A percentile compares a stretch with the other conserved stretches of the same genome.
These are phyloP conservation scores for Artemia sp. DNA, from an alignment of 2,888 invertebrate genomes.

Conservation along the genomic window DNA sequence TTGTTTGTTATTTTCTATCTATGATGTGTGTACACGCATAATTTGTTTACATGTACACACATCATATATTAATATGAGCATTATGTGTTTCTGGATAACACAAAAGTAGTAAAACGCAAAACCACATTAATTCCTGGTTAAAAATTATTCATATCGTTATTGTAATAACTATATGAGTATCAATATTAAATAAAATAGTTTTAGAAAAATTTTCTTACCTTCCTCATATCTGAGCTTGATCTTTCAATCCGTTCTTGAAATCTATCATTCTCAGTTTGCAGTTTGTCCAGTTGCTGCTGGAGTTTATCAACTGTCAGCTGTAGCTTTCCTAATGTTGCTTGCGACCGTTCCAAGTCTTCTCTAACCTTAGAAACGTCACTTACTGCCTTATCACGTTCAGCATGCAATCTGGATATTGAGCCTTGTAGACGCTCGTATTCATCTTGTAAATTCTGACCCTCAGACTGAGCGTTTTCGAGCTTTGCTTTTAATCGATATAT, in stretches of 20 bases:
- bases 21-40: too few relatives aligned
- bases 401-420: constrained; percentile 62
- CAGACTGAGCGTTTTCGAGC: constrained; percentile 82
- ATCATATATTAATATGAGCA: too few relatives aligned
- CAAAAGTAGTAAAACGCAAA: not conserved
- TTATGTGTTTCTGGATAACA: too few relatives aligned
- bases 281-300: constrained; percentile 68
- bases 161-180: not conserved
- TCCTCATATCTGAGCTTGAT: constrained; percentile 57
- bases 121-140: not conserved
- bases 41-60: too few relatives aligned
- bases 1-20: too few relatives aligned
- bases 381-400: constrained; percentile 69
- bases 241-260: constrained; percentile 74
- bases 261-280: constrained; percentile 76
- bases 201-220: constrained; percentile 39
- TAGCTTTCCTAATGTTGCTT: constrained; percentile 73
- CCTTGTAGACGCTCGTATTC: constrained; percentile 75
- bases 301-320: constrained; percentile 80
- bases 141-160: constrained; percentile 11
- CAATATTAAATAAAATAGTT: not conserved
- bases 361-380: constrained; percentile 67
- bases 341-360: constrained; percentile 72
- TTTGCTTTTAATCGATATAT: constrained; percentile 83
- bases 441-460: constrained; percentile 78